Evolutionary conservation across 92 coral and sea anemone genomes (phyloP), one percentile per base, ranked within the genome.

Genomic region (Epizoanthus fatuus): DNA sequence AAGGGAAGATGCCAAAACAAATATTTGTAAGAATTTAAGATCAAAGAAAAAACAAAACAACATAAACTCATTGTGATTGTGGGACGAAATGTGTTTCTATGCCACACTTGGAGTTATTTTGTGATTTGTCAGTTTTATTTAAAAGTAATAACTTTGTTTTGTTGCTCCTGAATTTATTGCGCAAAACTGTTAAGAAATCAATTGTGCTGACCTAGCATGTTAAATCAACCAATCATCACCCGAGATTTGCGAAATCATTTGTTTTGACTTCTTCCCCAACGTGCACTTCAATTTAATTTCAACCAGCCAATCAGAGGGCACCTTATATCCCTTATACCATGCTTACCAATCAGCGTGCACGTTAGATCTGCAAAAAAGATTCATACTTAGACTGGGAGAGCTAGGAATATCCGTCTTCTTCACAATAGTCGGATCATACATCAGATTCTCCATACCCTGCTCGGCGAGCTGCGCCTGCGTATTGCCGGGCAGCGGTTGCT

Each of bases 361-460:
- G 64, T 83, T 39, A 15, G 3, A 77, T 37, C 81, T 29, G 45
- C 11, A 84, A 3, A 14, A 52, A 66, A 78, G 22, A 72, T 84
- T 90, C 93, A 86, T 89, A 89, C 88, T 74, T 57, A 72, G 72
- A 62, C 84, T 86, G 72, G 78, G 79, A 12, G 88, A 77, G 76
- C 39, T 93, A 17, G 98, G 98, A 54, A 94, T 84, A 72, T 88
- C 84, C 39, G 83, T 85, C 75, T 94, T 94, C 98, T 94, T 94
- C 91, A 94, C 98, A 75, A 93, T 90, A 63, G 95, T 92, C 87
- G 98, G 90, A 93, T 94, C 98, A 75, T 94, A 94, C 88, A 94
- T 64, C 78, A 85, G 49, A 55, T 81, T 83, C 75, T 93, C 95
- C 80, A 87, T 91, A 66, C 92, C 92, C 51, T 72, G 84, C 79